These are phyloP conservation scores for Onychostoma macrolepis DNA, from an alignment of 2,113 vertebrate genomes.

Conservation along the genomic window DNA sequence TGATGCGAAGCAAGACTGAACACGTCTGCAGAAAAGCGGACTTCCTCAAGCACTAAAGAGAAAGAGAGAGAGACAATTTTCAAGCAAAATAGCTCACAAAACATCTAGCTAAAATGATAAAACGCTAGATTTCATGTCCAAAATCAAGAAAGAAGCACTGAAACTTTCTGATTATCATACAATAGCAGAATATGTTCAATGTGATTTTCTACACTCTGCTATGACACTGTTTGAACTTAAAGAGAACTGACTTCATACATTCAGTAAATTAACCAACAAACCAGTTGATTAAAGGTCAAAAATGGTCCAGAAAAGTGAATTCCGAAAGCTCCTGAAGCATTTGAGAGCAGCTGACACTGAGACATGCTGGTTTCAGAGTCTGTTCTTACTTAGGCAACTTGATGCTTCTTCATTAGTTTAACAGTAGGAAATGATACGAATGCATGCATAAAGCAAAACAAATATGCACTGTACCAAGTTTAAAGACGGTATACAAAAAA, in stretches of 20 bases:
- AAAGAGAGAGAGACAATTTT: neutral
- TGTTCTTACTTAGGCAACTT: neutral
- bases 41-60: constrained; percentile 75
- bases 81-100: neutral
- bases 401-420: neutral
- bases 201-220: neutral
- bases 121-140: neutral
- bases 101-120: neutral
- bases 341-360: neutral
- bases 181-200: neutral
- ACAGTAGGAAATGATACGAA: neutral
- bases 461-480: neutral
- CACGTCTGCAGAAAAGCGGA: constrained; percentile 70
- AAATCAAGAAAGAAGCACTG: neutral
- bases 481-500: neutral
- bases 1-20: constrained; percentile 67
- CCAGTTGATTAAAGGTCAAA: neutral
- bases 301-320: too few species aligned
- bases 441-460: neutral
- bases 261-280: neutral
- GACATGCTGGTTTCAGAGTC: neutral
- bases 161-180: neutral
- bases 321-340: neutral
- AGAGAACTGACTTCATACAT: neutral
- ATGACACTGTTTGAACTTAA: too few species aligned